These are phyloP conservation scores for Cacatua alba DNA, from an alignment of 2,113 vertebrate species.

Conservation along the genomic window DNA sequence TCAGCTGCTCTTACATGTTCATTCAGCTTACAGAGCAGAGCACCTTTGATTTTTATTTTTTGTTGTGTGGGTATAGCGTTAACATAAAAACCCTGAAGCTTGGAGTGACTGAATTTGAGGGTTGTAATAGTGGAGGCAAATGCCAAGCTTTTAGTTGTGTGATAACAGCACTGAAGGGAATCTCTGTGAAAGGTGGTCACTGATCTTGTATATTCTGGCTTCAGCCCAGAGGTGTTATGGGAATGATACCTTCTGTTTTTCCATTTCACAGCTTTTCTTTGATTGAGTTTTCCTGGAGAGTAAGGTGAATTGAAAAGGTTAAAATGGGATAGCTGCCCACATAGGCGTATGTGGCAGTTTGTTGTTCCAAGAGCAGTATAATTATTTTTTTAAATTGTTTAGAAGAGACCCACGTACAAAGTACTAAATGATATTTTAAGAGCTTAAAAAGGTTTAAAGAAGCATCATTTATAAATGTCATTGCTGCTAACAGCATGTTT, in stretches of 20 bases:
- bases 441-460: not conserved
- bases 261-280: not conserved
- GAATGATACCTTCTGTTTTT: accelerated
- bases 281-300: not conserved
- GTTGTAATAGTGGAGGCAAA: not conserved
- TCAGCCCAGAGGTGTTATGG: not conserved
- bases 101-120: not conserved
- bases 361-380: not conserved
- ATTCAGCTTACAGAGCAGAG: not conserved
- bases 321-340: not conserved
- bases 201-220: not conserved
- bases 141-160: not conserved
- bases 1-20: accelerated
- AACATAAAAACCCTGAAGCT: not conserved
- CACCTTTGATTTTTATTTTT: not conserved
- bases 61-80: not conserved
- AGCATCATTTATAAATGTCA: not conserved
- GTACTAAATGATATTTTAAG: not conserved
- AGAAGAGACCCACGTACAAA: not conserved
- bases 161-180: not conserved
- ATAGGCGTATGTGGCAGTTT: accelerated
- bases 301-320: not conserved
- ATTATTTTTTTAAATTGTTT: not conserved
- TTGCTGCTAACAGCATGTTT: not conserved
- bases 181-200: not conserved